These are phyloP conservation scores for Amyelois transitella DNA, from an alignment of 1,140 invertebrate genomes.

Conservation along the genomic window DNA sequence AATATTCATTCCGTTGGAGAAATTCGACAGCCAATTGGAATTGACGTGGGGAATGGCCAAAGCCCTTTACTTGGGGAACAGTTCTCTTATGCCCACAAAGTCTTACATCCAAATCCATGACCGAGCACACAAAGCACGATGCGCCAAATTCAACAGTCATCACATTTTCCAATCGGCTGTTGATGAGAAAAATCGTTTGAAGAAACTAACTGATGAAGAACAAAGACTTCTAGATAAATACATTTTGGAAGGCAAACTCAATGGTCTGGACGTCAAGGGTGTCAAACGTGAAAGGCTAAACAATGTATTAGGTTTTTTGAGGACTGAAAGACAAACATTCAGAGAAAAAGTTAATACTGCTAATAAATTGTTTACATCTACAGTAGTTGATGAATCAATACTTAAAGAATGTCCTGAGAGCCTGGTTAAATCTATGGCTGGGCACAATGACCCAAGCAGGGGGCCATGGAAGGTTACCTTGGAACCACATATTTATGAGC, in stretches of 20 bases:
- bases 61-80: constrained; percentile 86
- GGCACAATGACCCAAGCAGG: constrained; percentile 77
- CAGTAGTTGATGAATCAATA: constrained; percentile 78
- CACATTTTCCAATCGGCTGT: constrained; percentile 82
- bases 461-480: constrained; percentile 89
- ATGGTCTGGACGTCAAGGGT: constrained; percentile 79
- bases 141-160: constrained; percentile 79
- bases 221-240: constrained; percentile 84
- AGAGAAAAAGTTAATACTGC: constrained; percentile 78
- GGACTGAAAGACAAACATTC: constrained; percentile 76
- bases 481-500: constrained; percentile 80
- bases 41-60: constrained; percentile 91
- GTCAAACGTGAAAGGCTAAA: constrained; percentile 68
- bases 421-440: constrained; percentile 80
- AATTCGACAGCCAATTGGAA: constrained; percentile 81
- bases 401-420: constrained; percentile 84
- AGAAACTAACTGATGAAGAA: constrained; percentile 80
- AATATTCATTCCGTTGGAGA: constrained; percentile 87
- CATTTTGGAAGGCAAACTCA: constrained; percentile 85
- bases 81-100: constrained; percentile 84
- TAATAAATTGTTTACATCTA: constrained; percentile 79
- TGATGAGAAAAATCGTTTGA: constrained; percentile 74
- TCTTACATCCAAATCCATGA: constrained; percentile 85
- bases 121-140: constrained; percentile 79
- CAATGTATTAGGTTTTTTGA: constrained; percentile 66